phyloP scores from a whole-genome alignment of 2,113 vertebrate genomes.

The Clarias gariepinus region DNA sequence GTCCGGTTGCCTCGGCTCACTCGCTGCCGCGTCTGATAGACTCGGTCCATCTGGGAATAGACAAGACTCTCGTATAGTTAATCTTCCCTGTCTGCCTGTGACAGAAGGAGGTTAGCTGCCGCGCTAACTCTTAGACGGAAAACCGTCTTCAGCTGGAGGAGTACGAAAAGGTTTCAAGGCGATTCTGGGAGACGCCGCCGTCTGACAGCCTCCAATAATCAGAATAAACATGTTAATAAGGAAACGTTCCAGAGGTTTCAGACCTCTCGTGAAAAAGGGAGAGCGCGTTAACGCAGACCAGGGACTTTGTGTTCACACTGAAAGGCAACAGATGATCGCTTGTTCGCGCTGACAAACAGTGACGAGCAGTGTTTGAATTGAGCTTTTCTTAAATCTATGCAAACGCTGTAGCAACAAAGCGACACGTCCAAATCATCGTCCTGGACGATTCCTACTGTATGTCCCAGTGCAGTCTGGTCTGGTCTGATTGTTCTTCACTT shows the following conservation, averaged over 20 bases:
- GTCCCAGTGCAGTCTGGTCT: not conserved
- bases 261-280: not conserved
- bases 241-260: not conserved
- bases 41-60: slow-evolving; percentile 68
- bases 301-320: not conserved
- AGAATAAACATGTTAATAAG: not conserved
- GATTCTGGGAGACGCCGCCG: slow-evolving; percentile 22
- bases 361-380: not conserved
- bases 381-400: not conserved
- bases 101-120: slow-evolving; percentile 76
- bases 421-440: not conserved
- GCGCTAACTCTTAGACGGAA: slow-evolving; percentile 57
- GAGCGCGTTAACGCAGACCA: not conserved
- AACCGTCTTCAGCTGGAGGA: slow-evolving; percentile 32
- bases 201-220: not conserved
- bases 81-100: slow-evolving; percentile 72
- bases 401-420: not conserved
- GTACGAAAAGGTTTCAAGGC: slow-evolving; percentile 27
- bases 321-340: not conserved
- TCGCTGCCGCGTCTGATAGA: slow-evolving; percentile 63
- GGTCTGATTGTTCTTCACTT: not conserved
- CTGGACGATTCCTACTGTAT: not conserved
- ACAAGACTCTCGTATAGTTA: slow-evolving; percentile 72
- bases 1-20: slow-evolving; percentile 51
- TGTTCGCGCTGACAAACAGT: not conserved